Evolutionary conservation across 2,797 vertebrate species (phyloP), one percentile per base, ranked within the genome.

Genomic region (Dendrocincla tyrannina): DNA sequence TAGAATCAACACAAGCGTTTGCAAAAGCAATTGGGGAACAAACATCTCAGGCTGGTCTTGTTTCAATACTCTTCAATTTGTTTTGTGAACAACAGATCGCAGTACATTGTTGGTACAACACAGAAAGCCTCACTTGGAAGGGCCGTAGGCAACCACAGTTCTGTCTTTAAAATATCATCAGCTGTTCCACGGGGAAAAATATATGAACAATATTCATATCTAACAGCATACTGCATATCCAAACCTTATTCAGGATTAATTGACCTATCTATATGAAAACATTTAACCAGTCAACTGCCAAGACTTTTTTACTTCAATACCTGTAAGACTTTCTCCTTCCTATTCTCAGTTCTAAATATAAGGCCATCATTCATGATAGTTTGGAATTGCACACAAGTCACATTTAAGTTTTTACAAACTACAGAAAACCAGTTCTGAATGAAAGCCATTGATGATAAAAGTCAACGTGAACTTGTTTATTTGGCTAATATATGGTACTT

Each of bases 81-180:
- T 72, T 93, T 93, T 75, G 77, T 88, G 39, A 42, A 84, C 62
- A 88, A 84, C 3, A 87, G 68, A 77, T 44, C 74, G 33, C 33
- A 77, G 60, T 53, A 84, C 33, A 66, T 52, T 52, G 24, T 62
- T 69, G 41, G 58, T 63, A 60, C 69, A 86, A 72, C 53, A 83
- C 4, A 47, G 39, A 93, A 75, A 68, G 42, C 35, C 35, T 88
- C 80, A 37, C 64, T 50, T 70, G 67, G 55, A 93, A 84, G 19
- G 55, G 69, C 85, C 2, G 0, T 32, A 55, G 78, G 78, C 17
- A 5, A 67, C 27, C 49, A 83, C 20, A 55, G 39, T 58, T 73
- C 69, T 80, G 55, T 44, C 76, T 86, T 64, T 85, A 81, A 93
- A 93, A 92, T 75, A 91, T 33, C 70, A 79, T 81, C 81, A 88